Base-by-base conservation (phyloP, 2,113 vertebrate genomes). In the Ameiurus melas region DNA sequence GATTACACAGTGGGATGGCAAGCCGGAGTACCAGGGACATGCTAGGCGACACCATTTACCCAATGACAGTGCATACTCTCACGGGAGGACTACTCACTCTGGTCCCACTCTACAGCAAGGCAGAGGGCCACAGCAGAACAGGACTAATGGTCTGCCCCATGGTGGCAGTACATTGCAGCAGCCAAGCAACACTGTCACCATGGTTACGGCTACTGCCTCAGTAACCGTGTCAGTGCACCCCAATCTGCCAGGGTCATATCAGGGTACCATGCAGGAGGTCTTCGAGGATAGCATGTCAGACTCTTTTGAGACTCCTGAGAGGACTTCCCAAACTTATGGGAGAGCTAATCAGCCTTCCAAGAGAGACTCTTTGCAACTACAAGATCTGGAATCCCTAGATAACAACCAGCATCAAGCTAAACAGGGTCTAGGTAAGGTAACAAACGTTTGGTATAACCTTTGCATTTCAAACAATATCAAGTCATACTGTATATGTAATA, bases 171-270 rank as follows among this genome's bases (percentile, higher is more conserved):
- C 88, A 88, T 88, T 94, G 80, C 94, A 94, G 89, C 94, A 91
- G 82, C 93, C 95, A 0, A 93, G 92, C 0, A 94, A 94, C 92
- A 93, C 95, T 85, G 96, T 97, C 60, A 94, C 97, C 93, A 97
- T 96, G 1, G 97, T 99, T 87, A 98, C 96, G 0, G 97, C 97
- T 91, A 99, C 98, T 0, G 96, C 98, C 5, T 99, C 98, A 0
- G 97, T 99, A 95, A 99, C 97, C 0, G 97, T 99, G 90, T 97
- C 98, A 17, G 94, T 99, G 91, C 97, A 97, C 90, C 96, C 97
- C 0, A 96, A 92, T 3, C 93, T 99, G 91, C 97, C 97, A 0
- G 97, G 98, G 51, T 94, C 97, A 2, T 96, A 96, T 92, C 95
- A 96, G 90, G 96, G 85, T 86, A 98, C 97, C 22, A 91, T 95